These are phyloP conservation scores for Noctua comes DNA, from an alignment of 2,888 invertebrate species.

Conservation along the genomic window DNA sequence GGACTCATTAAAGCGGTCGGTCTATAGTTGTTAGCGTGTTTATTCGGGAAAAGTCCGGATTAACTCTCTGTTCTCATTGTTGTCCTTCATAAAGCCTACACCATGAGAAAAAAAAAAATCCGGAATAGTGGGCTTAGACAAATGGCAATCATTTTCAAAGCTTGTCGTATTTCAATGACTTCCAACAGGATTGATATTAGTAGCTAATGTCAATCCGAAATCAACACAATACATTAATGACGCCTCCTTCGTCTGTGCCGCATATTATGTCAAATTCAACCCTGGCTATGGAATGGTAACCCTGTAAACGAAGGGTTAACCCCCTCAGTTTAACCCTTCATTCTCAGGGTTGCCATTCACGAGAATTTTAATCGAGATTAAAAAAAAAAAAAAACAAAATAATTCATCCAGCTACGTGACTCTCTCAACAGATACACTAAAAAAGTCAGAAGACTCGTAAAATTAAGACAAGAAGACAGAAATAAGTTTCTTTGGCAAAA, in stretches of 20 bases:
- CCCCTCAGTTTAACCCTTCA: neutral
- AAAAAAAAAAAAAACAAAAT: neutral
- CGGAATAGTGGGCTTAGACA: neutral
- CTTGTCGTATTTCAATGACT: neutral
- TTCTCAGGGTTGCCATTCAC: neutral
- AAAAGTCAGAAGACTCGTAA: slow-evolving; percentile 36
- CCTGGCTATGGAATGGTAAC: too few relatives aligned
- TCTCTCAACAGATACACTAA: neutral
- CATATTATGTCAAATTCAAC: neutral
- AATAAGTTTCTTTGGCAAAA: slow-evolving; percentile 36
- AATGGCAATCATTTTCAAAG: neutral
- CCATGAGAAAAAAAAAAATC: neutral
- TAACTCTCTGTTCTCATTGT: neutral
- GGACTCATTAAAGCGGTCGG: too few relatives aligned
- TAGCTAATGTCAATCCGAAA: neutral
- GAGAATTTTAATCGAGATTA: neutral
- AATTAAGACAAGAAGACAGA: slow-evolving; percentile 22
- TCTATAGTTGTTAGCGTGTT: neutral
- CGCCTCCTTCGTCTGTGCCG: neutral
- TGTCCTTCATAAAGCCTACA: neutral
- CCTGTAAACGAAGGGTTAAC: too few relatives aligned
- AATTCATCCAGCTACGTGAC: too few relatives aligned
- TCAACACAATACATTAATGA: neutral
- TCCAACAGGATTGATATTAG: neutral
- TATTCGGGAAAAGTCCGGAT: too few relatives aligned